A percentile compares a stretch with the other conserved stretches of the same genome.
These are phyloP conservation scores for Lytechinus variegatus DNA, from an alignment of 35 echinoderm and acorn worm species.

Conservation along the genomic window DNA sequence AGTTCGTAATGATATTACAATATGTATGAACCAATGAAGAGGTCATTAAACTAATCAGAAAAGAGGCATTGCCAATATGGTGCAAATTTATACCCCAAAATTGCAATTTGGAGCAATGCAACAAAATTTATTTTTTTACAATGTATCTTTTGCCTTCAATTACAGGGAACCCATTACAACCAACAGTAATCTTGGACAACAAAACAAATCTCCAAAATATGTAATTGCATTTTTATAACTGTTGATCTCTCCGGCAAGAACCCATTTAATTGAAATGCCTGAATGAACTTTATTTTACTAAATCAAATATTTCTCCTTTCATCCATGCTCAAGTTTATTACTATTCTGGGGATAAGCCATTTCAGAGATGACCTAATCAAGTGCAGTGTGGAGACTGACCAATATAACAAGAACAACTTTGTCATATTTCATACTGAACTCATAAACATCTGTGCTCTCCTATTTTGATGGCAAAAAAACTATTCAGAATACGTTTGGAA, in stretches of 20 bases:
- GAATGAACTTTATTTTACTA: not conserved
- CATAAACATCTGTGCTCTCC: not conserved
- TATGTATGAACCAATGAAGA: too few species aligned
- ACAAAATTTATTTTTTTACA: too few species aligned
- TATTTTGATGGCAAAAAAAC: not conserved
- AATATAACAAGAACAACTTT: not conserved
- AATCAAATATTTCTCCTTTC: not conserved
- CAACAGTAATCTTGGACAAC: not conserved
- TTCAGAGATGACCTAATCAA: not conserved
- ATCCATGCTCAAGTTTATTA: not conserved
- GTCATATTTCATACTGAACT: not conserved
- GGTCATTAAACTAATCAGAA: too few species aligned
- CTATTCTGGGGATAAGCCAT: not conserved
- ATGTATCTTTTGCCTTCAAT: too few species aligned
- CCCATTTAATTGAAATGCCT: not conserved
- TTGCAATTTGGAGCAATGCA: too few species aligned
- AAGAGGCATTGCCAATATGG: too few species aligned
- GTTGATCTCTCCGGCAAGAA: not conserved
- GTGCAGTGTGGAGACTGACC: not conserved
- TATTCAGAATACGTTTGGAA: not conserved
- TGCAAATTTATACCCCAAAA: too few species aligned
- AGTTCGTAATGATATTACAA: too few species aligned
- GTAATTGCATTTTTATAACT: not conserved
- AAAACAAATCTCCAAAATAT: not conserved
- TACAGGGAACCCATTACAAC: not conserved